A percentile compares a stretch with the other conserved stretches of the same genome.
phyloP scores from a whole-genome alignment of 2,888 invertebrate genomes.

The Rotaria magnacalcarata region DNA sequence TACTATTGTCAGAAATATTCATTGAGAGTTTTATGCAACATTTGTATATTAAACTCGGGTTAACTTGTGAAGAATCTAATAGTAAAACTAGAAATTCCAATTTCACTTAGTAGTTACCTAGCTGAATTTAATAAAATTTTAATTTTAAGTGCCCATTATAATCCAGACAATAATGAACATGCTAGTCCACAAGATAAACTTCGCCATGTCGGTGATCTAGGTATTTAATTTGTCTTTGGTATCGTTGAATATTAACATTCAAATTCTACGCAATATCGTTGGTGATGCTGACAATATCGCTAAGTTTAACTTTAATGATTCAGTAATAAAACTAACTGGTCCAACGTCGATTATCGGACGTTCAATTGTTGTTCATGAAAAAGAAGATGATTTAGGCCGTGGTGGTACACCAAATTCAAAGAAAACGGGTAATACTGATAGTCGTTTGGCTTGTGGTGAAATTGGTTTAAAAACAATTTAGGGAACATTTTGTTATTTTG shows the following conservation, averaged over 20 bases:
- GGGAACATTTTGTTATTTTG: background rate
- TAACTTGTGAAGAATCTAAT: too few relatives aligned
- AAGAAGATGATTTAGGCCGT: constrained; percentile 80
- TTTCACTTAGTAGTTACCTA: too few relatives aligned
- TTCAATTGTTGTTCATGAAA: constrained; percentile 68
- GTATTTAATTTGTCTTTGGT: background rate
- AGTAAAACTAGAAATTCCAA: too few relatives aligned
- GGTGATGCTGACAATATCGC: constrained; percentile 52
- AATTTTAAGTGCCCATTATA: constrained; percentile 87
- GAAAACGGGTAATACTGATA: constrained; percentile 36
- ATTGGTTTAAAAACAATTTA: constrained; percentile 32
- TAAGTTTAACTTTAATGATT: constrained; percentile 53
- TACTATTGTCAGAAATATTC: too few relatives aligned
- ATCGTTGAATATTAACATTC: background rate
- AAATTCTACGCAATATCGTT: constrained; percentile 62
- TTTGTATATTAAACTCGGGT: too few relatives aligned
- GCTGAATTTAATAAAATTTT: constrained; percentile 59
- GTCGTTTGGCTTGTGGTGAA: constrained; percentile 44
- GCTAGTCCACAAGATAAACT: constrained; percentile 71
- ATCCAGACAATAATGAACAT: constrained; percentile 75
- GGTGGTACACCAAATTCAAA: constrained; percentile 66
- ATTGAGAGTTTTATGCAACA: too few relatives aligned
- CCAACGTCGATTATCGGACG: constrained; percentile 57
- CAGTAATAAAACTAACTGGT: constrained; percentile 53
- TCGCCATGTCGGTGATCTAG: constrained; percentile 80